Evolutionary conservation across 2,113 vertebrate species (phyloP), one percentile per base, ranked within the genome.

Genomic region (Sorex araneus): DNA sequence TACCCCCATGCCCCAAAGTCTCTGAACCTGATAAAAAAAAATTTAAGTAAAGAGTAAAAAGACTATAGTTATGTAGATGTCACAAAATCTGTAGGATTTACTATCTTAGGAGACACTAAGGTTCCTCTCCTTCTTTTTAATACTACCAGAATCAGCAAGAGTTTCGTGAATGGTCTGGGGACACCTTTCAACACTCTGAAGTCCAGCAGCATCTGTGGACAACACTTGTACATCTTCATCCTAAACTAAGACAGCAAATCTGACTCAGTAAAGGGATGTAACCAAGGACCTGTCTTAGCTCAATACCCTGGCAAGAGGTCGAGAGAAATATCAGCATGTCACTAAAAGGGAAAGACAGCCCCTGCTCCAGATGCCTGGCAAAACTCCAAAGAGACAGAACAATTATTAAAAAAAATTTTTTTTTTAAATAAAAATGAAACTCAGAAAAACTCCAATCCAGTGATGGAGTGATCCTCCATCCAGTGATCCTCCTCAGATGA

Each of bases 281-380:
- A 75, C 66, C 84, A 90, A 94, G 82, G 45, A n/a, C 73, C 28
- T 23, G 81, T 54, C 43, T 81, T 90, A 70, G 63, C 43, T 92
- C 87, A 89, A 1, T 91, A 94, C 75, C 84, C 84, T 91, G 74
- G 64, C 47, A 83, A 79, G 2, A 87, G 47, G 74, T 84, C 69
- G 76, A 89, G 50, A 85, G 83, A 75, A 50, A 91, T 27, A 9
- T 84, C 66, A 79, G 32, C 40, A 45, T 32, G 36, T 50, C 28
- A 63, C 40, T 67, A 15, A 81, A 57, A 67, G 81, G 54, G 25
- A 54, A 84, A 57, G 50, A 90, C 28, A 36, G 66, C 18, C 34
- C 28, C 15, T 63, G 57, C n/a, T 76, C 54, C 67, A 0, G 57
- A 16, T 19, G 3, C 57, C 57, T 57, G 18, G 57, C 6, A 60